Base-by-base conservation (phyloP, 2,888 invertebrate species). In the Atrina japonica region DNA sequence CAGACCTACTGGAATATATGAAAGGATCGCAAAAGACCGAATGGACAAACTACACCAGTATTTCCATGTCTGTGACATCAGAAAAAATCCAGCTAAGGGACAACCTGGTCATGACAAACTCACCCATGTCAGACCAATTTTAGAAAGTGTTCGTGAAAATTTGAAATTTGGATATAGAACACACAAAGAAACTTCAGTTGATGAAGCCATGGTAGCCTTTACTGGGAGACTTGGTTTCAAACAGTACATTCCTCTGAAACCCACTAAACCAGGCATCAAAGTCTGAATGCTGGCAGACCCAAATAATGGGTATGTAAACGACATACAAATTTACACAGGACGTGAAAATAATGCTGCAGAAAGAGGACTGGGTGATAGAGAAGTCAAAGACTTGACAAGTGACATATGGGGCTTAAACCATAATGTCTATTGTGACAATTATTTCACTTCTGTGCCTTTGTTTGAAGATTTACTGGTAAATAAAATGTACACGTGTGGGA, bases 241-340 rank as follows among this genome's bases (percentile, higher is more conserved):
- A 53, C 81, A 77, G 25, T 59, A 59, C 5, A 47, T 47, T 9
- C 73, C 69, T 11, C 30, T 68, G n/a, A 75, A 77, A 30, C 75
- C 75, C 0, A 71, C 69, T 23, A 77, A 73, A 45, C 47, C 61
- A 18, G 69, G 71, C 0, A 71, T 73, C 14, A 73, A 75, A 58
- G 71, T 75, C 0, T 75, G 75, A 75, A 35, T 73, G 53, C 6
- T 67, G 11, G 75, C 74, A 14, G 72, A 73, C 30, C 70, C 73
- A 5, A n/a, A 53, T 1, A 75, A 73, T 64, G 77, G 75, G 11
- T 75, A 65, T 47, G 47, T 45, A 2, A 66, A 68, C 56, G 70
- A 72, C 1, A 65, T 67, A 27, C 69, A 74, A 30, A 47, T 72
- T 2, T 77, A 77, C 45, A 73, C 75, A 25, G 66, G 66, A 59